Base-by-base conservation (phyloP, 2,797 vertebrate species). In the Microcaecilia unicolor region DNA sequence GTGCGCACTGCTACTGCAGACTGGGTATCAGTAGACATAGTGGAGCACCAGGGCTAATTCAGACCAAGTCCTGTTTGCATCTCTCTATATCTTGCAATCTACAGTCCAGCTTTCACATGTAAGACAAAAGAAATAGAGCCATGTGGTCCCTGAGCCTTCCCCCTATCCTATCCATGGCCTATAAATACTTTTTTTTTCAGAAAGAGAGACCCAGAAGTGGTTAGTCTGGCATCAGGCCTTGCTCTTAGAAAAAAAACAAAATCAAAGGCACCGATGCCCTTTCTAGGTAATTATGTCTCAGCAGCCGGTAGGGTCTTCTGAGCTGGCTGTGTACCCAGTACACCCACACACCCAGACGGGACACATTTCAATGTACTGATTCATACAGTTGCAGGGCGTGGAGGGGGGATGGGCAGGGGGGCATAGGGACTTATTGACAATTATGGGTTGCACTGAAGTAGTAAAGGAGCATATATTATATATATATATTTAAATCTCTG, bases 211-310 rank as follows among this genome's bases (percentile, higher is more conserved):
- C 12, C 10, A 15, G 18, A 29, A 14, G 5, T 16, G n/a, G n/a
- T n/a, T n/a, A n/a, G 9, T 26, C 18, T 36, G 44, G 44, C 31
- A 47, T 10, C 18, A 31, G 15, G 28, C 37, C 37, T 16, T 20
- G 12, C 18, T 18, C 18, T 10, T 18, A 18, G 25, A 15, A 13
- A 38, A 12, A 18, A 30, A n/a, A n/a, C n/a, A n/a, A n/a, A n/a
- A n/a, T 21, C 28, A 22, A 22, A 34, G 15, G 9, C 32, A 41
- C 31, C 28, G 24, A 48, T 45, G 44, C 37, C 54, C 48, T 52
- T 57, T 57, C 44, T 44, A 41, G 48, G 54, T 38, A 44, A 48
- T 42, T 41, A 22, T 37, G 33, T 22, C 32, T 38, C 14, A 8
- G 13, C 37, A 41, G 34, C 38, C 21, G 20, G 43, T 37, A 47